Base-by-base conservation (phyloP, 2,113 vertebrate genomes). In the Ceratotherium simum region DNA sequence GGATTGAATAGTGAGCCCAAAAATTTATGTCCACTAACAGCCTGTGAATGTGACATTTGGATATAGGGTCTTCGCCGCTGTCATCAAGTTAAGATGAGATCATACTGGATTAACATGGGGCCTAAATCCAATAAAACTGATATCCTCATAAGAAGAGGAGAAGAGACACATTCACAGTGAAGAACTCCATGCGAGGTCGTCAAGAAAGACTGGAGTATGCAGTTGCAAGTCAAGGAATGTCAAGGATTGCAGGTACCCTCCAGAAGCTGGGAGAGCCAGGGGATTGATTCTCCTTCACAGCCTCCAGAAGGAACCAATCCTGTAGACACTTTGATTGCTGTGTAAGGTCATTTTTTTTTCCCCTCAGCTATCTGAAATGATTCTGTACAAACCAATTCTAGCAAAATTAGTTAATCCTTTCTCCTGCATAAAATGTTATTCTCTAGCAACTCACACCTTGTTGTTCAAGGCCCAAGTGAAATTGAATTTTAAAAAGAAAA, bases 151-250 rank as follows among this genome's bases (percentile, higher is more conserved):
- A 36, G 36, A 83, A 93, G 36, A 14, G 21, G 27, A 64, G 6
- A 25, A 48, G 31, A 54, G 13, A 14, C 51, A 54, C 51, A 54
- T 17, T 20, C 5, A 48, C 1, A 9, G 23, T 36, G n/a, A 60
- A 23, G 13, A 29, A 2, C 54, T 14, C 27, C 12, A 2, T 1
- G 2, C n/a, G 54, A 39, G 8, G 14, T 1, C 12, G 16, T 2
- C 10, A 3, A 21, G 25, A 4, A 16, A 67, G 9, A 21, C 0
- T 20, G 27, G 16, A 54, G 9, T 1, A 14, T 0, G 3, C 6
- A 14, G 10, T 1, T 65, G 2, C 2, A 51, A 56, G 12, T 8
- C 4, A 33, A 18, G 29, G 23, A 51, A n/a, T 3, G 3, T 12
- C n/a, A 39, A 46, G 25, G 27, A 21, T 25, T 8, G 1, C 10